A percentile compares a stretch with the other conserved stretches of the same genome.
Evolutionary conservation across 2,113 vertebrate genomes (phyloP).

Genomic region (Chascanopsetta lugubris): DNA sequence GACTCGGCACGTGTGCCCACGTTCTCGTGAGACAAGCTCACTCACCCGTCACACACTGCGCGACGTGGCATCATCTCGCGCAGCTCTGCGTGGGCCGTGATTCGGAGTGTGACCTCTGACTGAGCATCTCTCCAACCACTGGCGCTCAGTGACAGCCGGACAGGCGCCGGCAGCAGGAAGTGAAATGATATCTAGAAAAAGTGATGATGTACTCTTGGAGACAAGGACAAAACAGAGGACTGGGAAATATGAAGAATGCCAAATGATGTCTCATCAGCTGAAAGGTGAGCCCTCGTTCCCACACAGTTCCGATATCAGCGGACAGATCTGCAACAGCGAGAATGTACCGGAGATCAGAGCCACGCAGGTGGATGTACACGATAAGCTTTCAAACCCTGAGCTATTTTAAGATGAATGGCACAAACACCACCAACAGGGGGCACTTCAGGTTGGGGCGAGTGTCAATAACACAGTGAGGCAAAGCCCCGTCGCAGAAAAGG

Average conservation of each 20-base stretch:
- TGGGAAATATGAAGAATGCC: conserved; percentile 30
- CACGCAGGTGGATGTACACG: not conserved
- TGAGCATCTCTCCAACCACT: not conserved
- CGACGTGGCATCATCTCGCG: not conserved
- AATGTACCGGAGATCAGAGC: not conserved
- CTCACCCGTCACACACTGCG: not conserved
- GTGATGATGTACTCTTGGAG: conserved; percentile 28
- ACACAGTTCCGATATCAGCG: conserved; percentile 20
- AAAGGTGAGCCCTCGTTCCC: conserved; percentile 43
- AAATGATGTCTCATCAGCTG: conserved; percentile 41
- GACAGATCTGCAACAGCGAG: conserved; percentile 14
- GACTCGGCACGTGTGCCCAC: not conserved
- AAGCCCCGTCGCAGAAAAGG: conserved; percentile 27
- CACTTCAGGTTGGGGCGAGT: conserved; percentile 5
- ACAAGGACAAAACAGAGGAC: conserved; percentile 49
- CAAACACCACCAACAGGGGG: conserved; percentile 1
- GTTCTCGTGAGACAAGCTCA: not conserved
- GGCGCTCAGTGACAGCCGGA: not conserved
- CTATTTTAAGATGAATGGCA: conserved; percentile 6
- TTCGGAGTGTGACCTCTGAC: not conserved
- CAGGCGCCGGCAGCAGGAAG: conserved; percentile 11
- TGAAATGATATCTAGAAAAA: conserved; percentile 11
- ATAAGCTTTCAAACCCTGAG: too few relatives aligned
- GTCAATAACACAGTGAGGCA: conserved; percentile 5
- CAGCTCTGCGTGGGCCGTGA: not conserved